Conservation (phyloP, 2,113 vertebrate genomes). For the Trogon surrucura region DNA sequence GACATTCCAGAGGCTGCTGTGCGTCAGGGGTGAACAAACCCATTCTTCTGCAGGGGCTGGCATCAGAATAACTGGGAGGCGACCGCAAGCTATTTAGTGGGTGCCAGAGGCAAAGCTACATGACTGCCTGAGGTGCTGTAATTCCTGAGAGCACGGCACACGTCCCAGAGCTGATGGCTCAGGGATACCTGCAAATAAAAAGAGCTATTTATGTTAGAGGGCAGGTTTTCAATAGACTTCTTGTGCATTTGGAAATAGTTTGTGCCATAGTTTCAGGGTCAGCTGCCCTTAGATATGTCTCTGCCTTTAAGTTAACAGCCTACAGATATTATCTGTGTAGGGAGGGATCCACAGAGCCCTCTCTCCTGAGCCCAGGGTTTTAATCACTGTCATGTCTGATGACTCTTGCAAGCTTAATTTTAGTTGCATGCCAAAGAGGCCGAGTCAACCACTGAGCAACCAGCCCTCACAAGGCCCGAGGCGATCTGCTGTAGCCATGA, state of each 20-base stretch:
- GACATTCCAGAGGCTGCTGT: background rate
- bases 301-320: background rate
- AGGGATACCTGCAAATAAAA: slow-evolving; percentile 44
- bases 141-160: background rate
- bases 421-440: slow-evolving; percentile 35
- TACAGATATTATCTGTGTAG: background rate
- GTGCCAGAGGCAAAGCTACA: slow-evolving; percentile 41
- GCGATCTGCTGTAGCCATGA: background rate
- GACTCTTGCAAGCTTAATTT: slow-evolving; percentile 54
- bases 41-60: background rate
- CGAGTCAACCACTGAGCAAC: slow-evolving; percentile 41
- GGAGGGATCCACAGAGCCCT: background rate
- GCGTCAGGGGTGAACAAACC: background rate
- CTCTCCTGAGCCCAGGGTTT: background rate
- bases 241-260: slow-evolving; percentile 22
- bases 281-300: slow-evolving; percentile 7
- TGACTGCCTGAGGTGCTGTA: slow-evolving; percentile 3
- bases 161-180: slow-evolving; percentile 12
- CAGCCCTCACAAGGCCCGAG: slow-evolving; percentile 24
- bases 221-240: slow-evolving; percentile 46
- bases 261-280: slow-evolving; percentile 36
- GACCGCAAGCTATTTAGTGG: background rate
- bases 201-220: slow-evolving; percentile 40
- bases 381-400: slow-evolving; percentile 24
- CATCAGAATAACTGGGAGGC: background rate